Evolutionary conservation across 2,888 invertebrate species (phyloP).

Genomic region (Argynnis bischoffii): DNA sequence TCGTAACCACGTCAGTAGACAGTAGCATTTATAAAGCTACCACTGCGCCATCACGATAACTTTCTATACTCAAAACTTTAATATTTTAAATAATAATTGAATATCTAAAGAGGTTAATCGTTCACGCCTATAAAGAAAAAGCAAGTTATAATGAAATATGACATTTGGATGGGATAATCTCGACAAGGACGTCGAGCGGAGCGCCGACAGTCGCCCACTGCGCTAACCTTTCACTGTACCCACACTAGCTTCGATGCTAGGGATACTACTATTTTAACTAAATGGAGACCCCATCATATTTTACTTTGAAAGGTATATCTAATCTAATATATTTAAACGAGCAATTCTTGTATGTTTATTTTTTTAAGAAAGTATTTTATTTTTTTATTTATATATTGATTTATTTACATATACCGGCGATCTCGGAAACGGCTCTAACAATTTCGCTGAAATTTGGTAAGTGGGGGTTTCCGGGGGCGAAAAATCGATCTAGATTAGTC

Average conservation of each 20-base stretch:
- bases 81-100: conserved; percentile 1
- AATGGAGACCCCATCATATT: no score
- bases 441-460: no score
- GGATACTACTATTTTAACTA: conserved; percentile 15
- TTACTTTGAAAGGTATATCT: no score
- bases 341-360: no score
- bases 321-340: no score
- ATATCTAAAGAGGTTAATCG: conserved; percentile 14
- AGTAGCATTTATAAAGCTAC: not conserved
- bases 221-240: conserved; percentile 43
- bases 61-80: not conserved
- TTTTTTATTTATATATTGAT: no score
- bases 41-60: not conserved
- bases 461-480: no score
- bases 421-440: no score
- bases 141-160: conserved; percentile 30
- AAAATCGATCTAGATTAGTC: no score
- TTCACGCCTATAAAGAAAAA: conserved; percentile 6
- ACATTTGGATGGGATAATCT: conserved; percentile 38
- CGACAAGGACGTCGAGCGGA: conserved; percentile 40
- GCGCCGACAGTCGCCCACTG: conserved; percentile 41
- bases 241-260: conserved; percentile 28
- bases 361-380: no score
- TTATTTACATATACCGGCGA: no score
- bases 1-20: no score